Conservation (phyloP, 2,888 invertebrate species). For the Phanerotoma sp. region DNA sequence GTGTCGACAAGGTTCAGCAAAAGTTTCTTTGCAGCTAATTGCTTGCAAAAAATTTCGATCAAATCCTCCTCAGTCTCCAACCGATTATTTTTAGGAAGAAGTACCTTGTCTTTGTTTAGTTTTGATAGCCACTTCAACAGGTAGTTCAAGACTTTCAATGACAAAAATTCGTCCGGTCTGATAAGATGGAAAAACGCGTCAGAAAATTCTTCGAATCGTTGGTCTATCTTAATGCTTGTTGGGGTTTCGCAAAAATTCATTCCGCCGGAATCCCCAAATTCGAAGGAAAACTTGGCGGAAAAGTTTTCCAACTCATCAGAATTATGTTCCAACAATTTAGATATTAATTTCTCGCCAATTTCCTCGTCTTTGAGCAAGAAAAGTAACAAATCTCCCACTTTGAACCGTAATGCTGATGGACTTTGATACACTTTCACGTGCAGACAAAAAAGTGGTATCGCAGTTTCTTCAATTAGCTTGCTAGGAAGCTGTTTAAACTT, state of each 20-base stretch:
- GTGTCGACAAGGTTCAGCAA: constrained; percentile 51
- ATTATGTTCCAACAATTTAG: constrained; percentile 40
- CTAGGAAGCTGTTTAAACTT: constrained; percentile 50
- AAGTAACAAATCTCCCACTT: constrained; percentile 41
- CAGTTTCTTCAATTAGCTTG: constrained; percentile 40
- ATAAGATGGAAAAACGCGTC: constrained; percentile 52
- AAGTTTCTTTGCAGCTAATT: constrained; percentile 48
- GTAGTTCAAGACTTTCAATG: constrained; percentile 54
- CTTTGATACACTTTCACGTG: constrained; percentile 41
- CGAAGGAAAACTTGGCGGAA: constrained; percentile 41
- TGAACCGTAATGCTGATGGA: constrained; percentile 38
- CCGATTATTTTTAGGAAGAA: constrained; percentile 17
- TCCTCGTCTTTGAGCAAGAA: constrained; percentile 38
- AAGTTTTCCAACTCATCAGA: constrained; percentile 34
- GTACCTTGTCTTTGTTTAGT: constrained; percentile 21
- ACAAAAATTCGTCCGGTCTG: constrained; percentile 41
- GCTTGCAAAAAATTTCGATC: constrained; percentile 42
- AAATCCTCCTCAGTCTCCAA: constrained; percentile 40
- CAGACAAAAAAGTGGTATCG: constrained; percentile 48
- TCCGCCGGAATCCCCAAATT: constrained; percentile 45
- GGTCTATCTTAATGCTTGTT: constrained; percentile 30
- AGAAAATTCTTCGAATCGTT: constrained; percentile 44
- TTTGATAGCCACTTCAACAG: constrained; percentile 46
- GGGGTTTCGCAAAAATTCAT: constrained; percentile 43
- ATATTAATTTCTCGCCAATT: constrained; percentile 37